Conservation (phyloP, 2,113 vertebrate genomes). For the Sturnira hondurensis region DNA sequence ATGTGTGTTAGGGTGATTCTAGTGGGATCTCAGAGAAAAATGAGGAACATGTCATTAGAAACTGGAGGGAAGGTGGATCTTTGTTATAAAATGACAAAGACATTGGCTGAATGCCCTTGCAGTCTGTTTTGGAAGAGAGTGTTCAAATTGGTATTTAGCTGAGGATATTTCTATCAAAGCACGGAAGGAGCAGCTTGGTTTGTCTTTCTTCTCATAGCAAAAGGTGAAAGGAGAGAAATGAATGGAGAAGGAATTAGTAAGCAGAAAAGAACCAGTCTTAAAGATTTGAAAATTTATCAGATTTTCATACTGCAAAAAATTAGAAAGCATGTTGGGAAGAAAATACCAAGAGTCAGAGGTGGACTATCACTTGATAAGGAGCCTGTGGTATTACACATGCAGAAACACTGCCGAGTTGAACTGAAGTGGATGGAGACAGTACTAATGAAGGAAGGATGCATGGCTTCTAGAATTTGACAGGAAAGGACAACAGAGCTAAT, state of each 20-base stretch:
- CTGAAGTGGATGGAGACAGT: background rate
- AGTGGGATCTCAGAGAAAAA: background rate
- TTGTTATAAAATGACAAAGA: background rate
- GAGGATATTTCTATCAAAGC: background rate
- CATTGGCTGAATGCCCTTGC: background rate
- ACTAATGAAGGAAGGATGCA: background rate
- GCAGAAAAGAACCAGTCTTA: background rate
- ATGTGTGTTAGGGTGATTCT: background rate
- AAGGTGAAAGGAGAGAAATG: background rate
- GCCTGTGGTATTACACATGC: background rate
- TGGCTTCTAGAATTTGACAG: background rate
- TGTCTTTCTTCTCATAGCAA: background rate
- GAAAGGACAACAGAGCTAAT: background rate
- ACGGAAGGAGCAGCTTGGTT: background rate
- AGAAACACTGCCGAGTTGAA: background rate
- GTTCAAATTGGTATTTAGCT: background rate
- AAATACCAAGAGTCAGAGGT: background rate
- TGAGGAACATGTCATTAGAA: background rate
- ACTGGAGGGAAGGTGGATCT: background rate
- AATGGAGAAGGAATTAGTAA: background rate
- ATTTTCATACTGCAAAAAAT: background rate
- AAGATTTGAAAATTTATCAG: background rate
- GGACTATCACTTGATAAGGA: background rate
- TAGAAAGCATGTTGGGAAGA: background rate
- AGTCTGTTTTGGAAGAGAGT: background rate